Conservation (phyloP, 2,113 vertebrate genomes). For the Garra rufa region DNA sequence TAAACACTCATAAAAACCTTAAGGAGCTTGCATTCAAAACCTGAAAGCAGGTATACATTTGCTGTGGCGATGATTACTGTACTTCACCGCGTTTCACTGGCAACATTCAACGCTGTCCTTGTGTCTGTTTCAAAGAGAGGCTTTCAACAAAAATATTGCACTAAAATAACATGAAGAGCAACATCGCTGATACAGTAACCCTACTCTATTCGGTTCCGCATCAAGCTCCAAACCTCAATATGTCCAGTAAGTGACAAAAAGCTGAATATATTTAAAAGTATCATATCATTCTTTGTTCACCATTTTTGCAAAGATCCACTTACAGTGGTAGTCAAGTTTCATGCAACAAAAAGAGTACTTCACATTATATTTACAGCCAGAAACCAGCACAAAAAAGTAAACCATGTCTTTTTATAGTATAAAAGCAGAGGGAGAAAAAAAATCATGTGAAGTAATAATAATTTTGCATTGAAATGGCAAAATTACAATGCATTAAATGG, state of each 20-base stretch:
- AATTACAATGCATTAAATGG: too few species aligned
- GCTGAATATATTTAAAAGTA: background rate
- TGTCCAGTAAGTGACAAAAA: background rate
- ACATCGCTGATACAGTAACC: background rate
- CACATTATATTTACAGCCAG: background rate
- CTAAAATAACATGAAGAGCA: background rate
- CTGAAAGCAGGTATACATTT: background rate
- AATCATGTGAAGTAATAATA: too few species aligned
- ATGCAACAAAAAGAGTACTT: background rate
- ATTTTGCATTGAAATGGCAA: too few species aligned
- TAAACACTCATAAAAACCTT: background rate
- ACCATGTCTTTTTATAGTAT: background rate
- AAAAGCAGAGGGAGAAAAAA: background rate
- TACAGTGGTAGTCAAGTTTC: background rate
- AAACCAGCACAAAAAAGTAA: background rate
- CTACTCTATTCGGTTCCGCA: background rate
- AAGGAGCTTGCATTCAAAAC: background rate
- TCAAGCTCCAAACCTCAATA: background rate
- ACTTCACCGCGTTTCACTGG: background rate
- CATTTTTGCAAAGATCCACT: background rate
- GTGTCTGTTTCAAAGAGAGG: background rate
- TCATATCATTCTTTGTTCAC: background rate
- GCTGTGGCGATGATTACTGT: background rate
- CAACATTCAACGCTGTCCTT: background rate
- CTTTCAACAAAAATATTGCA: background rate